Evolutionary conservation across 2,113 vertebrate genomes (phyloP).

Genomic region (Tragelaphus scriptus): DNA sequence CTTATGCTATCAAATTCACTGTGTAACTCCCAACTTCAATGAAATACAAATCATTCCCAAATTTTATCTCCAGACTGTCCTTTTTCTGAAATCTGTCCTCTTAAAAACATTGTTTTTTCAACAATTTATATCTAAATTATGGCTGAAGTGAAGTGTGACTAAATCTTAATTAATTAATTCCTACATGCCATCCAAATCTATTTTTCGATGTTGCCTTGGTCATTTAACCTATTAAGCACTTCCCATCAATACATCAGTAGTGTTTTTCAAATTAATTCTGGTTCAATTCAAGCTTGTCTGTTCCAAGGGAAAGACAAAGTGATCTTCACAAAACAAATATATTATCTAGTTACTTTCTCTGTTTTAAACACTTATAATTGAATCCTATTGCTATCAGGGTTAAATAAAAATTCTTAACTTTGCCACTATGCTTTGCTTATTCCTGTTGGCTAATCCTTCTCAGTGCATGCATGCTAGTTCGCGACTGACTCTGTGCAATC

Average conservation of each 20-base stretch:
- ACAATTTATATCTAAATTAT: not conserved
- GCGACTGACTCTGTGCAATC: fast-evolving
- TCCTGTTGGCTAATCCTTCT: not conserved
- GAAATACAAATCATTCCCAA: not conserved
- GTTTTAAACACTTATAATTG: not conserved
- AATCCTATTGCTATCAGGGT: not conserved
- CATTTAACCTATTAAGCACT: not conserved
- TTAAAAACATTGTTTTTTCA: not conserved
- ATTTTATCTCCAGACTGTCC: not conserved
- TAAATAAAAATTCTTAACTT: not conserved
- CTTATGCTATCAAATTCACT: not conserved
- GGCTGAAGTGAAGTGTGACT: not conserved
- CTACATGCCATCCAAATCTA: not conserved
- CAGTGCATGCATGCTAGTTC: not conserved
- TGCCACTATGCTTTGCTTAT: not conserved
- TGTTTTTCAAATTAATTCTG: not conserved
- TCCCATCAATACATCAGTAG: not conserved
- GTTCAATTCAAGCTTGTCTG: not conserved
- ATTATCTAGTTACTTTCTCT: not conserved
- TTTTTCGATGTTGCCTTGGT: not conserved
- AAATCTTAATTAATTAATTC: not conserved
- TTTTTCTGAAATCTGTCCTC: not conserved
- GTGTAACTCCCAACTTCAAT: not conserved
- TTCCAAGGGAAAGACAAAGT: not conserved
- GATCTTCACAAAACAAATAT: not conserved